Conservation (phyloP, 2,888 invertebrate species). For the Brachypterus glaber region DNA sequence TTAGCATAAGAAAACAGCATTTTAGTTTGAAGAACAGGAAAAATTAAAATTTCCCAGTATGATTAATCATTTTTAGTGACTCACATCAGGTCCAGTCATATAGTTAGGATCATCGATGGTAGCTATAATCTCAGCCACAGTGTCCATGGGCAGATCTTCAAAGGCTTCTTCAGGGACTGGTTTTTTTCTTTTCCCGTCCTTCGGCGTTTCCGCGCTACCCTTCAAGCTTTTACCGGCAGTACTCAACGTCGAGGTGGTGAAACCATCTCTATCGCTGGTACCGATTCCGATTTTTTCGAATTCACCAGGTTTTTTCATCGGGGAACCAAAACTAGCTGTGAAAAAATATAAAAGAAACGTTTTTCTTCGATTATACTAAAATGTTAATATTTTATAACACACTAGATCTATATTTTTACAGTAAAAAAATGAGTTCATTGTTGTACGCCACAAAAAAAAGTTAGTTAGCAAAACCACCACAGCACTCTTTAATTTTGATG, state of each 20-base stretch:
- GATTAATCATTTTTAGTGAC: constrained; percentile 22
- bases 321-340: constrained; percentile 18
- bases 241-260: constrained; percentile 54
- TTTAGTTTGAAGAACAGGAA: constrained; percentile 1
- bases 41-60: constrained; percentile 6
- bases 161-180: constrained; percentile 42
- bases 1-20: not conserved
- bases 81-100: constrained; percentile 72
- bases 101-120: constrained; percentile 76
- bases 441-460: too few relatives aligned
- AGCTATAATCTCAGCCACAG: constrained; percentile 71
- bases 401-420: too few relatives aligned
- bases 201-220: too few relatives aligned
- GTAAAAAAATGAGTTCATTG: too few relatives aligned
- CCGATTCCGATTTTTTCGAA: constrained; percentile 56
- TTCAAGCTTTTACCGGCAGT: constrained; percentile 5
- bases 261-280: constrained; percentile 57
- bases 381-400: too few relatives aligned
- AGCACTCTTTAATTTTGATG: too few relatives aligned
- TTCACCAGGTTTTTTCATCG: constrained; percentile 45
- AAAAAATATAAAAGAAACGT: constrained; percentile 1
- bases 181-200: too few relatives aligned
- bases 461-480: too few relatives aligned
- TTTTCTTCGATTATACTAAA: too few relatives aligned
- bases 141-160: constrained; percentile 69